phyloP scores from a whole-genome alignment of 92 coral and sea anemone species.

The Umimayanthus chanpuru region DNA sequence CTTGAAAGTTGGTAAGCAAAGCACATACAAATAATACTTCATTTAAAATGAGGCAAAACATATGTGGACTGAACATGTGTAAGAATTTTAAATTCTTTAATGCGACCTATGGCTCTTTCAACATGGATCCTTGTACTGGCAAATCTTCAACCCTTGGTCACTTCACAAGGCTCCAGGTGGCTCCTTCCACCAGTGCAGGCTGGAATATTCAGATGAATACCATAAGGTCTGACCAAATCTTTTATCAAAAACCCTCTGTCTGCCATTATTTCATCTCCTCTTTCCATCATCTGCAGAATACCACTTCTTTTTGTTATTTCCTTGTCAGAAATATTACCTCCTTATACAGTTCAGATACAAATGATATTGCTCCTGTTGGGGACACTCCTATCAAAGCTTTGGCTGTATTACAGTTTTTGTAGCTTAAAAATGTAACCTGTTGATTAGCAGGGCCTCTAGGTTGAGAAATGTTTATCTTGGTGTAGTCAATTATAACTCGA shows the following conservation, averaged over 20 bases:
- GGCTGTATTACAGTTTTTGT: conserved; percentile 43
- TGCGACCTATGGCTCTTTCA: conserved; percentile 45
- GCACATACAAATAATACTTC: conserved; percentile 31
- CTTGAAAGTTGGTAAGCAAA: conserved; percentile 17
- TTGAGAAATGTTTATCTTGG: conserved; percentile 41
- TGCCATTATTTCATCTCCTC: conserved; percentile 42
- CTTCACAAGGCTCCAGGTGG: conserved; percentile 54
- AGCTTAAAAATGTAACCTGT: conserved; percentile 28
- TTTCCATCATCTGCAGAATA: conserved; percentile 1
- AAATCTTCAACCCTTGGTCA: conserved; percentile 41
- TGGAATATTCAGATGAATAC: conserved; percentile 47
- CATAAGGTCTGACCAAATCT: conserved; percentile 36
- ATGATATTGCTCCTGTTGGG: conserved; percentile 41
- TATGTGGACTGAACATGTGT: conserved; percentile 42
- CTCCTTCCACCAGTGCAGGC: conserved; percentile 52
- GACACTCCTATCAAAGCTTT: conserved; percentile 39
- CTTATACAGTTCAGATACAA: conserved; percentile 34
- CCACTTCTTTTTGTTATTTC: conserved; percentile 11
- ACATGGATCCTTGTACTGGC: conserved; percentile 51
- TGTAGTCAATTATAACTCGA: conserved; percentile 43
- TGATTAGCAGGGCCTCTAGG: conserved; percentile 50
- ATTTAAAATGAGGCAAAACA: conserved; percentile 44
- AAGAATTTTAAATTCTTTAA: conserved; percentile 46
- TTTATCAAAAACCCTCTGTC: conserved; percentile 53
- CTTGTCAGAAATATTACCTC: not conserved